Evolutionary conservation across 2,888 invertebrate species (phyloP), one percentile per base, ranked within the genome.

Genomic region (Eupithecia centaureata): DNA sequence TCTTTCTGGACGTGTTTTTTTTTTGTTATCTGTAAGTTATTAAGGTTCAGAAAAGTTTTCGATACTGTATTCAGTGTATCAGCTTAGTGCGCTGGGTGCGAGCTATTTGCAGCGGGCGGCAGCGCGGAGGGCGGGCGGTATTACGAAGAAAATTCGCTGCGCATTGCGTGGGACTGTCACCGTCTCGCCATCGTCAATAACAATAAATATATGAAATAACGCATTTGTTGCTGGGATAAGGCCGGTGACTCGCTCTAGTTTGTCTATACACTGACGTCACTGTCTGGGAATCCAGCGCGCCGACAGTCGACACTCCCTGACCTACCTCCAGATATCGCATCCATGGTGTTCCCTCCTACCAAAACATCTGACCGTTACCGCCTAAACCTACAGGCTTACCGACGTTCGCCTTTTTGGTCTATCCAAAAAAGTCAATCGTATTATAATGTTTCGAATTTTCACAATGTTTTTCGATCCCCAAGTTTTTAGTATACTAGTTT

Each of bases 171-270:
- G 92, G 91, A 78, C 87, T 89, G 91, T 89, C 90, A 89, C 89
- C 85, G 92, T 91, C 92, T 91, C 89, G 91, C 87, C 91, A 85
- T 84, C 87, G 86, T 89, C 88, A 88, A 91, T 90, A 90, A 86
- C 85, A 90, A 90, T 91, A 92, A 91, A 90, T 92, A 91, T 86
- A 86, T 87, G 82, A 90, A 91, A 91, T 91, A 90, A 88, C 84
- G 85, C 85, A 87, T 86, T 88, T 86, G 86, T 85, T 86, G 82
- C 85, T 84, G 87, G 88, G 88, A 90, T 90, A 86, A 87, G 85
- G 86, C 82, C 86, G 82, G 86, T 90, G 90, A 90, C 88, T 86
- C 83, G 91, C 85, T 90, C 90, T 91, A 90, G 91, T 91, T 91
- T 92, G 91, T 91, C 90, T 92, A 88, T 89, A 80, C 81, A 79